Conservation (phyloP, 1,140 invertebrate species). For the Hyles euphorbiae region DNA sequence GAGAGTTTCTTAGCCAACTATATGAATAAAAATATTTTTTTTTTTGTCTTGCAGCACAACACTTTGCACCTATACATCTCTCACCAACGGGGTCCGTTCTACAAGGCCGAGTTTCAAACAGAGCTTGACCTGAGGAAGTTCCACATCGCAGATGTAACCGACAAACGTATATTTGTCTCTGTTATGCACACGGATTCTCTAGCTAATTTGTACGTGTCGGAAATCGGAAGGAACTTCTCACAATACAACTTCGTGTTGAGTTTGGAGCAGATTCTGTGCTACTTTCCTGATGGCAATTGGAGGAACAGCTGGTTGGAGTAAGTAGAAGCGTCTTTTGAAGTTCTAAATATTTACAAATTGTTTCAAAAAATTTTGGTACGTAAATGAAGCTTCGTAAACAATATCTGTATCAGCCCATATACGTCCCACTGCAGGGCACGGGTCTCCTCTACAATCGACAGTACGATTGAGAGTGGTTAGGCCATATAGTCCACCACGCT, state of each 20-base stretch:
- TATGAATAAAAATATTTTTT: not conserved
- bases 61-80: constrained; percentile 87
- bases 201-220: constrained; percentile 88
- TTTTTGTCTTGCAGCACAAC: constrained; percentile 73
- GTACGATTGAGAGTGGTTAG: too few species aligned
- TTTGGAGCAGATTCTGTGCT: constrained; percentile 88
- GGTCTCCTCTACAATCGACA: too few species aligned
- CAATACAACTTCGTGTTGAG: constrained; percentile 84
- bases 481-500: too few species aligned
- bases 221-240: constrained; percentile 76
- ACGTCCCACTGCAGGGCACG: too few species aligned
- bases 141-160: constrained; percentile 89
- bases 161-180: constrained; percentile 87
- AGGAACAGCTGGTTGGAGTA: constrained; percentile 89
- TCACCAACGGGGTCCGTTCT: constrained; percentile 82
- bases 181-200: constrained; percentile 85
- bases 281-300: constrained; percentile 88
- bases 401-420: too few species aligned
- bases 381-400: not conserved
- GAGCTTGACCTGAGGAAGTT: constrained; percentile 81
- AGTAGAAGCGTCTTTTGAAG: constrained; percentile 49
- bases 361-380: not conserved
- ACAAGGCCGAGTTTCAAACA: constrained; percentile 84
- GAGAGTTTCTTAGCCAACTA: too few species aligned
- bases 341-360: not conserved